A percentile compares a stretch with the other conserved stretches of the same genome.
These are phyloP conservation scores for Gymnoscopelus microlampas DNA, from an alignment of 2,797 vertebrate genomes.

Conservation along the genomic window DNA sequence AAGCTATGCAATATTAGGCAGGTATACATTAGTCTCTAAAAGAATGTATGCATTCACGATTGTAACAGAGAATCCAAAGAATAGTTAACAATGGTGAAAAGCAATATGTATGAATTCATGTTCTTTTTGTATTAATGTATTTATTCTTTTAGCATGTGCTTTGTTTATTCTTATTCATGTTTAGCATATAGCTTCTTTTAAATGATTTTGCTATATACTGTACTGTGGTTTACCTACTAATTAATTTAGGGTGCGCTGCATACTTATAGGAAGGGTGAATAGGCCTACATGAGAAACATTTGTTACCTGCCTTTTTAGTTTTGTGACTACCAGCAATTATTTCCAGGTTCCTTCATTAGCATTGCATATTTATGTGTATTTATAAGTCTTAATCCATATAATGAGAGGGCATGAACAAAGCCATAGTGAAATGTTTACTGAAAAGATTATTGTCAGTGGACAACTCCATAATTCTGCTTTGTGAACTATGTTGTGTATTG, in stretches of 20 bases:
- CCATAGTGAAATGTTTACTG: slow-evolving; percentile 65
- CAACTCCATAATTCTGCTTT: slow-evolving; percentile 51
- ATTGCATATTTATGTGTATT: slow-evolving; percentile 63
- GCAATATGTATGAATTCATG: slow-evolving; percentile 53
- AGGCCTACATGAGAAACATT: slow-evolving; percentile 9
- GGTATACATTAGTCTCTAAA: slow-evolving; percentile 29
- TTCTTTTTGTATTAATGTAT: slow-evolving; percentile 67
- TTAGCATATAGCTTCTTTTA: slow-evolving; percentile 53
- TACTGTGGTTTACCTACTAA: slow-evolving; percentile 48
- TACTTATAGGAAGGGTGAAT: slow-evolving; percentile 29
- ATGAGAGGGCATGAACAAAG: slow-evolving; percentile 50
- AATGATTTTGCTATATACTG: slow-evolving; percentile 42
- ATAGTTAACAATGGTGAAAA: slow-evolving; percentile 33
- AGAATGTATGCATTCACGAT: slow-evolving; percentile 69
- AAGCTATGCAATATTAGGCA: slow-evolving; percentile 59
- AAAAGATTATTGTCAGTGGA: slow-evolving; percentile 39
- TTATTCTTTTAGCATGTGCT: slow-evolving; percentile 72
- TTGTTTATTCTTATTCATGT: slow-evolving; percentile 56
- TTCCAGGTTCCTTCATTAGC: slow-evolving; percentile 21
- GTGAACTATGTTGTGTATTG: slow-evolving; percentile 63
- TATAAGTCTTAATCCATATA: slow-evolving; percentile 73
- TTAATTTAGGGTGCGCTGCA: slow-evolving; percentile 14
- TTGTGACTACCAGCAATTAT: neutral
- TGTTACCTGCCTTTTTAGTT: neutral
- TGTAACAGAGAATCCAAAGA: slow-evolving; percentile 54